A percentile compares a stretch with the other conserved stretches of the same genome.
Conservation (phyloP, 2,113 vertebrate species). For the Seriola aureovittata region DNA sequence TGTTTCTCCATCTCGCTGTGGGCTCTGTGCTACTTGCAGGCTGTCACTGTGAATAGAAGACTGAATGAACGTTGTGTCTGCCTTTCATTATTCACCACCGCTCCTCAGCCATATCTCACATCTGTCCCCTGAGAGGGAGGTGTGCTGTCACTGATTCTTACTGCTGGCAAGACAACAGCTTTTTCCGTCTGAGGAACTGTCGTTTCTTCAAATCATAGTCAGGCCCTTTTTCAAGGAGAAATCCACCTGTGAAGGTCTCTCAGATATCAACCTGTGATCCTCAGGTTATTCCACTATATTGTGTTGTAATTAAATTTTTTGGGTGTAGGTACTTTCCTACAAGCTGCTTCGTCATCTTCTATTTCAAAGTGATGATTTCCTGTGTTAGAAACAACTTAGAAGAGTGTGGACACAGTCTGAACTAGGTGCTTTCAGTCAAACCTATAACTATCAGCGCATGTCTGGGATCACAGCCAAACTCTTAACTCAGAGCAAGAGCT, state of each 20-base stretch:
- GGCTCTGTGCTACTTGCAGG: conserved; percentile 28
- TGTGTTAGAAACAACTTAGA: not conserved
- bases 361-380: not conserved
- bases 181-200: conserved; percentile 33
- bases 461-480: too few species aligned
- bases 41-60: conserved; percentile 38
- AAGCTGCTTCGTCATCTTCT: not conserved
- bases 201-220: conserved; percentile 46
- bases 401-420: not conserved
- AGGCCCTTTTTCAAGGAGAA: conserved; percentile 6
- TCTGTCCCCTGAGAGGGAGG: conserved; percentile 42
- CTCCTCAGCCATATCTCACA: conserved; percentile 54
- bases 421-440: not conserved
- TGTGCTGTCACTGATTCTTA: conserved; percentile 52
- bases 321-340: not conserved
- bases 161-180: conserved; percentile 48
- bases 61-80: conserved; percentile 55
- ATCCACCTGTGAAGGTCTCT: not conserved
- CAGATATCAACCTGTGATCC: not conserved
- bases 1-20: conserved; percentile 40
- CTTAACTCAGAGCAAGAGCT: too few species aligned
- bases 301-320: conserved; percentile 5
- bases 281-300: not conserved
- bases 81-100: conserved; percentile 71
- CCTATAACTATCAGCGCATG: not conserved